phyloP scores from a whole-genome alignment of 2,797 vertebrate species.

The Sebastes hubbsi region DNA sequence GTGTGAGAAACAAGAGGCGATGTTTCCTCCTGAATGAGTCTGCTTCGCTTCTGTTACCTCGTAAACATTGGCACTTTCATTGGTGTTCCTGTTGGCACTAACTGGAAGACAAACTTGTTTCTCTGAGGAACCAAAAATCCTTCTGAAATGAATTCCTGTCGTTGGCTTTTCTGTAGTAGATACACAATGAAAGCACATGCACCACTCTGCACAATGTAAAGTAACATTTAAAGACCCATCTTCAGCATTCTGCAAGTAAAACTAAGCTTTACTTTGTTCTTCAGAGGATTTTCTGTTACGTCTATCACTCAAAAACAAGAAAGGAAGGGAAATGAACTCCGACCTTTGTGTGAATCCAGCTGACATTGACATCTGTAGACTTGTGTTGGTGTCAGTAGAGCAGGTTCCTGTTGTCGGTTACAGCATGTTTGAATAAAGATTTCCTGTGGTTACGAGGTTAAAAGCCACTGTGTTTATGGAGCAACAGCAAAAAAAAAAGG shows the following conservation, averaged over 20 bases:
- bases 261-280: not conserved
- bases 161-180: constrained; percentile 2
- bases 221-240: not conserved
- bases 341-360: constrained; percentile 11
- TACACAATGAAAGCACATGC: constrained; percentile 50
- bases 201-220: constrained; percentile 3
- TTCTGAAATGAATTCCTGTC: not conserved
- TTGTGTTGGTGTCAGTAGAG: not conserved
- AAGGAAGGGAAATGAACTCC: not conserved
- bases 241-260: not conserved
- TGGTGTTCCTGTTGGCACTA: constrained; percentile 49
- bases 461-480: not conserved
- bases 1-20: constrained; percentile 1
- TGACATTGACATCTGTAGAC: not conserved
- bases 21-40: constrained; percentile 20
- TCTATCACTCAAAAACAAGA: not conserved
- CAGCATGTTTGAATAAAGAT: constrained; percentile 12
- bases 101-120: constrained; percentile 71
- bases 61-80: constrained; percentile 50
- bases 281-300: not conserved
- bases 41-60: not conserved
- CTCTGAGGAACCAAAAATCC: constrained; percentile 21
- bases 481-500: not conserved
- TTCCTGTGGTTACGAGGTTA: not conserved
- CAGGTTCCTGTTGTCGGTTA: not conserved